Conservation (phyloP, 1,140 invertebrate species). For the Caerostris darwini region DNA sequence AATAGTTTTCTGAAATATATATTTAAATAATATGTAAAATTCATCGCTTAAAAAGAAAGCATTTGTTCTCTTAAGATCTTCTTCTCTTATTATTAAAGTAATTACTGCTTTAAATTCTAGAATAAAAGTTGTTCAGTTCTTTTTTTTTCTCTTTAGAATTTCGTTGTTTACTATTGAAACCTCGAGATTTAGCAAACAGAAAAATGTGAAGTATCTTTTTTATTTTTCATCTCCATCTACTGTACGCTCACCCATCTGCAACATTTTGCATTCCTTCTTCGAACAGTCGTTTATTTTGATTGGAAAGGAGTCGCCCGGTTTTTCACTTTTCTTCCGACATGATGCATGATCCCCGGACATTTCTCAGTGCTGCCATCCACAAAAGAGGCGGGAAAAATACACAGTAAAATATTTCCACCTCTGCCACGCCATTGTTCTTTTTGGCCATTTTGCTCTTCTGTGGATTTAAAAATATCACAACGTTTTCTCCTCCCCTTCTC, state of each 20-base stretch:
- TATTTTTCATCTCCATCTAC: not conserved
- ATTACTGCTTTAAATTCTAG: too few species aligned
- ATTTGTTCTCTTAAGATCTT: too few species aligned
- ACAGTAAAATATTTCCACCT: constrained; percentile 73
- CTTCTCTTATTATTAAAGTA: too few species aligned
- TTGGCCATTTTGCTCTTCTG: constrained; percentile 65
- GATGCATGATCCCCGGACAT: constrained; percentile 72
- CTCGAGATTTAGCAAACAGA: too few species aligned
- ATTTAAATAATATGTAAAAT: too few species aligned
- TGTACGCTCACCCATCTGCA: not conserved
- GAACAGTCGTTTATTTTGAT: not conserved
- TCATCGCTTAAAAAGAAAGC: too few species aligned
- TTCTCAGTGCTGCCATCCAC: constrained; percentile 33
- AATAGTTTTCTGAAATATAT: too few species aligned
- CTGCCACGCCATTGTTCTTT: constrained; percentile 64
- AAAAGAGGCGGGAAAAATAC: constrained; percentile 63
- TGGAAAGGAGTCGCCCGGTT: not conserved
- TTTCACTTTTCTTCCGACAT: constrained; percentile 43
- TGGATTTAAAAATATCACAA: constrained; percentile 63
- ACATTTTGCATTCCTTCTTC: not conserved
- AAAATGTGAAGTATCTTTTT: too few species aligned
- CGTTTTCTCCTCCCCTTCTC: too few species aligned
- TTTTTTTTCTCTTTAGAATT: too few species aligned
- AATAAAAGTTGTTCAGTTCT: too few species aligned
- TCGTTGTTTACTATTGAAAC: too few species aligned